Conservation (phyloP, 2,888 invertebrate genomes). For the Eustalomyia histrio region DNA sequence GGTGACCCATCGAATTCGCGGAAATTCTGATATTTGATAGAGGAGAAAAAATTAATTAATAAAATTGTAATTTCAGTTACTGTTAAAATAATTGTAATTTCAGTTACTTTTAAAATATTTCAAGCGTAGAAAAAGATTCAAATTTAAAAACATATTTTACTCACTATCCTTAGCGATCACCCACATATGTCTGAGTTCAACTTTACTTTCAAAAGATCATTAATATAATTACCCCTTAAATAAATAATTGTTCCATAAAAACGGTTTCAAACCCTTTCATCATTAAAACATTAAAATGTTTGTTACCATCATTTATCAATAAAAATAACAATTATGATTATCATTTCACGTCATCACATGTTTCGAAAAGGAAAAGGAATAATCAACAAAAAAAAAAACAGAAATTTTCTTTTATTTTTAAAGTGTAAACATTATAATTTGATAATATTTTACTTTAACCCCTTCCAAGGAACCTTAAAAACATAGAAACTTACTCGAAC, state of each 20-base stretch:
- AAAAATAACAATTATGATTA: constrained; percentile 58
- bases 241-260: constrained; percentile 19
- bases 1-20: no score
- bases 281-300: constrained; percentile 4
- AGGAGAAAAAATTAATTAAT: no score
- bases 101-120: no score
- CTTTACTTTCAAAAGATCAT: constrained; percentile 21
- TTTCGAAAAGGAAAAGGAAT: constrained; percentile 11
- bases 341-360: constrained; percentile 58
- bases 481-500: constrained; percentile 9
- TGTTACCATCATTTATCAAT: constrained; percentile 52
- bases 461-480: constrained; percentile 23
- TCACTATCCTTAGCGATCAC: no score
- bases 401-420: constrained; percentile 26
- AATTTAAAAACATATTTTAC: no score
- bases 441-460: constrained; percentile 28
- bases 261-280: constrained; percentile 35
- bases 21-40: no score
- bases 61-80: no score
- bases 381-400: constrained; percentile 35
- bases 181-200: constrained; percentile 2
- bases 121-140: no score
- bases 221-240: constrained; percentile 31
- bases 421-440: constrained; percentile 48
- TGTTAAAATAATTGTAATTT: no score